Conservation (phyloP, 2,888 invertebrate species). For the Oegoconia quadripuncta region DNA sequence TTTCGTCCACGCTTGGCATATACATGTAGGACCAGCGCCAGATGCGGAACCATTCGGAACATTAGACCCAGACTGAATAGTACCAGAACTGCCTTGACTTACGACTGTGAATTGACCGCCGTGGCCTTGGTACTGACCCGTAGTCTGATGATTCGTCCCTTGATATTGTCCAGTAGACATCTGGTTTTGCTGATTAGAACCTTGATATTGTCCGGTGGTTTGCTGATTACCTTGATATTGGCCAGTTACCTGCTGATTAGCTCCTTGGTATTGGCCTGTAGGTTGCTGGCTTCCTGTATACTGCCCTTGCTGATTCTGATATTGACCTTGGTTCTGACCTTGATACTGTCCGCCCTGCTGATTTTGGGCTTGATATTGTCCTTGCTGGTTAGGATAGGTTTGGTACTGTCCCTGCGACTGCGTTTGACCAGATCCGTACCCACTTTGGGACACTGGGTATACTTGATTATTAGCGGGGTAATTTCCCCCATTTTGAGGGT, state of each 20-base stretch:
- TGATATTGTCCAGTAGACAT: constrained; percentile 6
- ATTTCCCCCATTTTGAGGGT: constrained; percentile 22
- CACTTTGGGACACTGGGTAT: constrained; percentile 23
- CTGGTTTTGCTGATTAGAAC: background rate
- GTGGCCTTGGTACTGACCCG: constrained; percentile 8
- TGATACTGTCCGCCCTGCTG: constrained; percentile 15
- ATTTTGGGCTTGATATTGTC: constrained; percentile 18
- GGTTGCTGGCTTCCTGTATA: constrained; percentile 12
- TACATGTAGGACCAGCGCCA: constrained; percentile 53
- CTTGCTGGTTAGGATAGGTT: constrained; percentile 10
- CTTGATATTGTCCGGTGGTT: constrained; percentile 14
- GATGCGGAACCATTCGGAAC: constrained; percentile 35
- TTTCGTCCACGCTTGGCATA: constrained; percentile 68
- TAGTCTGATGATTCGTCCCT: constrained; percentile 7
- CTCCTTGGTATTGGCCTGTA: constrained; percentile 8
- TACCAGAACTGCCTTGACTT: constrained; percentile 9
- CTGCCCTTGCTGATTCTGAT: constrained; percentile 26
- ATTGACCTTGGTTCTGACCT: constrained; percentile 23
- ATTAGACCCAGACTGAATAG: constrained; percentile 31
- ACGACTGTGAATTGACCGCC: constrained; percentile 13
- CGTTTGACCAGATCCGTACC: constrained; percentile 17
- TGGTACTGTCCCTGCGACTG: constrained; percentile 26
- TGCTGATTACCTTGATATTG: constrained; percentile 24
- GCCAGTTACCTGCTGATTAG: constrained; percentile 17
- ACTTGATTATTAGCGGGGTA: constrained; percentile 17